Conservation (phyloP, 2,797 vertebrate genomes). For the Brachymystax lenok region DNA sequence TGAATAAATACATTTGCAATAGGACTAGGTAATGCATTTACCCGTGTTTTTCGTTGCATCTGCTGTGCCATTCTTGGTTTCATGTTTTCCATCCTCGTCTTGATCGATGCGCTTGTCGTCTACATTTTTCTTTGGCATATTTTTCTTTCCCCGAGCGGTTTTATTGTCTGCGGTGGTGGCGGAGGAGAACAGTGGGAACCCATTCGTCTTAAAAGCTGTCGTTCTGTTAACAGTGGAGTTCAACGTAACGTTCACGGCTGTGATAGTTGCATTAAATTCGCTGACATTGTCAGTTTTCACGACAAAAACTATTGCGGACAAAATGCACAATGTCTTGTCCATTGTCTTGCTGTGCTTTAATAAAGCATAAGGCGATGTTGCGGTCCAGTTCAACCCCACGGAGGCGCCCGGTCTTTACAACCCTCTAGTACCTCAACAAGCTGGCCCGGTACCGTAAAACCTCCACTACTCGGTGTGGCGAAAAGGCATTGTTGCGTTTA, state of each 20-base stretch:
- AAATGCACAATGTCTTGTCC: slow-evolving; percentile 50
- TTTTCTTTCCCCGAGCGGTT: slow-evolving; percentile 17
- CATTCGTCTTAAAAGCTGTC: slow-evolving; percentile 19
- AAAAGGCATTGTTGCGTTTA: not conserved
- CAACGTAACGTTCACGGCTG: slow-evolving; percentile 23
- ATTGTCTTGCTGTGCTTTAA: slow-evolving; percentile 54
- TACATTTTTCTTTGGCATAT: slow-evolving; percentile 10
- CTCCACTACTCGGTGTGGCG: too few species aligned
- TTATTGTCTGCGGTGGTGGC: slow-evolving; percentile 9
- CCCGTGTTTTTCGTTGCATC: slow-evolving; percentile 41
- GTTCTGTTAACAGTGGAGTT: slow-evolving; percentile 16
- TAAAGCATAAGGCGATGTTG: too few species aligned
- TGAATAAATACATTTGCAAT: not conserved
- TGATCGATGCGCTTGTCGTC: slow-evolving; percentile 9
- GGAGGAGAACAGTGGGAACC: slow-evolving; percentile 11
- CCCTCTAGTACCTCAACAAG: slow-evolving; percentile 25
- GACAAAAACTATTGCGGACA: slow-evolving; percentile 45
- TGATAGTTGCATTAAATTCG: slow-evolving; percentile 20
- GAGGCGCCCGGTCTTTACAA: too few species aligned
- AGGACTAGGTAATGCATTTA: slow-evolving; percentile 21
- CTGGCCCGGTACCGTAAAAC: slow-evolving; percentile 8
- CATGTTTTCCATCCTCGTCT: slow-evolving; percentile 10
- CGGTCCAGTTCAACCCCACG: too few species aligned
- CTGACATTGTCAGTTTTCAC: slow-evolving; percentile 33
- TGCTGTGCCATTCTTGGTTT: slow-evolving; percentile 14